phyloP scores from a whole-genome alignment of 2,888 invertebrate genomes.

The Acholoe squamosa region DNA sequence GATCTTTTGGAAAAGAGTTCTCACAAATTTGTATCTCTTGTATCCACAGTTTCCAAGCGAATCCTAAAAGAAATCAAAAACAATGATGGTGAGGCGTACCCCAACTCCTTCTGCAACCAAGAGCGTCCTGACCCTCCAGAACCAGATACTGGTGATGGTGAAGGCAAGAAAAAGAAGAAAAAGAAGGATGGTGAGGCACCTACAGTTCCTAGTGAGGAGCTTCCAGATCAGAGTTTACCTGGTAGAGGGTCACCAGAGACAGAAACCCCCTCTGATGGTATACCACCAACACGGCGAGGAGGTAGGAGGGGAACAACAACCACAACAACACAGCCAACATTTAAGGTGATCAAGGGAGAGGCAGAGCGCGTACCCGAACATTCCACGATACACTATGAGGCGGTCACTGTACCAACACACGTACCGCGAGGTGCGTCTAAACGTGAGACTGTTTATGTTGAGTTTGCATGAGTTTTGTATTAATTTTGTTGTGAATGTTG shows the following conservation, averaged over 20 bases:
- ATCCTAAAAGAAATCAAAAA: constrained; percentile 73
- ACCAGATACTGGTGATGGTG: not conserved
- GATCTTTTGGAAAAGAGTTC: no score
- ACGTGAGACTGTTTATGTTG: not conserved
- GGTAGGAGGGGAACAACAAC: constrained; percentile 3
- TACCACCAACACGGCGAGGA: not conserved
- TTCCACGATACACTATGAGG: constrained; percentile 33
- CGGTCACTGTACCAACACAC: not conserved
- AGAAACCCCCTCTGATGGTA: constrained; percentile 53
- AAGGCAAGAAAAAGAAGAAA: not conserved
- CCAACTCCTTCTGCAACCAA: constrained; percentile 57
- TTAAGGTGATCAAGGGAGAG: constrained; percentile 40
- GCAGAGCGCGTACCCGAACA: constrained; percentile 4
- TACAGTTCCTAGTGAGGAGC: not conserved
- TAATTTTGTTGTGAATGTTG: not conserved
- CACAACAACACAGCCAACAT: not conserved
- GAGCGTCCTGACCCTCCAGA: not conserved
- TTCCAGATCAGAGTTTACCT: not conserved
- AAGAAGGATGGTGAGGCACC: not conserved
- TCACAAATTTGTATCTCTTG: no score
- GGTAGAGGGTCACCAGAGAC: constrained; percentile 32
- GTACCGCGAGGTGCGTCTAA: constrained; percentile 24
- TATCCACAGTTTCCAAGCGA: constrained; percentile 82
- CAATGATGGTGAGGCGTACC: constrained; percentile 54
- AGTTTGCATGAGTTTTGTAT: not conserved